Conservation (phyloP, 2,797 vertebrate species). For the Clamator glandarius region DNA sequence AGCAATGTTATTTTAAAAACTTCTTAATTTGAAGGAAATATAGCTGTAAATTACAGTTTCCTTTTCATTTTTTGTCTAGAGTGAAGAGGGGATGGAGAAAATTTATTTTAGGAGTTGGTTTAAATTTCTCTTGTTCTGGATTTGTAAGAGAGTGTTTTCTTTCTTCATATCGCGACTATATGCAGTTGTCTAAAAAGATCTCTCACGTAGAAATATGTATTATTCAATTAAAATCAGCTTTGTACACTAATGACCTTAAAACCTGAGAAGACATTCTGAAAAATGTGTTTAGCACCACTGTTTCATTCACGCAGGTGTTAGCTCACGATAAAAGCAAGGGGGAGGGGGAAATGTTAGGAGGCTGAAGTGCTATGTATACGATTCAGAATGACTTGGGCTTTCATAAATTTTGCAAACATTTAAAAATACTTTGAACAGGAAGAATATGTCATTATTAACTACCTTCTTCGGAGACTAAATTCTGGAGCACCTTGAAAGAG, state of each 20-base stretch:
- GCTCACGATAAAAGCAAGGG: neutral
- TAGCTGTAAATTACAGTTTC: neutral
- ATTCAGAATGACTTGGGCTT: neutral
- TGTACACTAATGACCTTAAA: neutral
- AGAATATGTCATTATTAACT: constrained; percentile 76
- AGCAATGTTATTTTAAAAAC: neutral
- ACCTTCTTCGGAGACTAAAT: constrained; percentile 87
- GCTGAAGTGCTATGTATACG: neutral
- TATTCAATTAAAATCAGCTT: neutral
- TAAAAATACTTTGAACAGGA: neutral
- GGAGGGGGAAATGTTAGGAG: neutral
- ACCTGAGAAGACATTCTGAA: neutral
- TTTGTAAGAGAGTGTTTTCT: neutral
- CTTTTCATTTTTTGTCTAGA: neutral
- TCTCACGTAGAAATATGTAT: neutral
- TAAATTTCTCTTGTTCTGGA: neutral
- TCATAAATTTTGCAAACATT: neutral
- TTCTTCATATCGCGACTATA: neutral
- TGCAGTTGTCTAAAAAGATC: neutral
- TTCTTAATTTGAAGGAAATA: neutral
- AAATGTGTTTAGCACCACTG: neutral
- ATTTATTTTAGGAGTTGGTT: neutral
- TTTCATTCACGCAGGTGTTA: neutral
- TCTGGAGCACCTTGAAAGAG: constrained; percentile 95
- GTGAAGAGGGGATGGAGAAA: neutral